Base-by-base conservation (phyloP, 2,888 invertebrate genomes). In the Baccha elongata region DNA sequence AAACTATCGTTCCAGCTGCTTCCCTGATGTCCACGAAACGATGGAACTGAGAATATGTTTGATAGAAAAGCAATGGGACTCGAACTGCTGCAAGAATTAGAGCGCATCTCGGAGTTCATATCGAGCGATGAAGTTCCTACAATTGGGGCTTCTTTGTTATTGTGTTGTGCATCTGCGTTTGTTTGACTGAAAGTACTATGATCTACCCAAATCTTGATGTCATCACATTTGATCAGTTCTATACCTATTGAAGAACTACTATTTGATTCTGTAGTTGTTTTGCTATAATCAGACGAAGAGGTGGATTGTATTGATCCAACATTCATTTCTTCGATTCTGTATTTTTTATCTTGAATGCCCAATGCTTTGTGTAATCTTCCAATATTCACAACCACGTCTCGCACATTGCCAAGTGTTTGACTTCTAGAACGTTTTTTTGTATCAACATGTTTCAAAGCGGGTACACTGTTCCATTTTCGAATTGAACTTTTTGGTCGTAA, bases 181-280 rank as follows among this genome's bases (percentile, higher is more conserved):
- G 3, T 26, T 7, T 69, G 65, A 50, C 85, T 86, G 64, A 83
- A 85, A 23, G 55, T 40, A 26, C 80, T 84, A 52, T 88, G 87
- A 84, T 91, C 91, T n/a, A 88, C 89, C 88, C 91, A 89, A 65
- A 91, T 91, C 85, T 90, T 89, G 15, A 91, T 91, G 79, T 90
- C 87, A 80, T 91, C 91, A 52, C 90, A 91, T 78, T 91, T 90
- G 1, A 91, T 88, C 8, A 90, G 48, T 60, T 89, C 87, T 23
- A 90, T 88, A 26, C 84, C 67, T 11, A 46, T 52, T 17, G 83
- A 68, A 1, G 78, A 72, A 46, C 76, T 81, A 37, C 71, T 76
- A 32, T 52, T 50, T 2, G 81, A 81, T 26, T 62, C 67, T 13
- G 46, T 71, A 8, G 71, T 71, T 10, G 71, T 84, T 4, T 80